A percentile compares a stretch with the other conserved stretches of the same genome.
Evolutionary conservation across 1,140 invertebrate genomes (phyloP).

Genomic region (Globodera ellingtonae): DNA sequence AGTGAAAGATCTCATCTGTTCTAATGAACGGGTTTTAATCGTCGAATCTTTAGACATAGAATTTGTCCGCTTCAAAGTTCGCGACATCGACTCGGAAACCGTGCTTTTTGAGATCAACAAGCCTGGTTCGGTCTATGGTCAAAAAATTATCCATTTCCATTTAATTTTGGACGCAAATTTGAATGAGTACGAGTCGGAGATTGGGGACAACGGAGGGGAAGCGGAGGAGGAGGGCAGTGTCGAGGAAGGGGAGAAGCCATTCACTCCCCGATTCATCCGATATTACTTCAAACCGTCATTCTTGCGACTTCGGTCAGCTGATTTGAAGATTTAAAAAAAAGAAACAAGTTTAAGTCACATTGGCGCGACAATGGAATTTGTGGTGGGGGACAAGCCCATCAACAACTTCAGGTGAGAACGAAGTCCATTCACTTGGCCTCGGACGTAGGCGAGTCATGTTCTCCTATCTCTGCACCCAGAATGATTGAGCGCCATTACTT

Average conservation of each 20-base stretch:
- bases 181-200: conserved; percentile 24
- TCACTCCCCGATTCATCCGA: conserved; percentile 86
- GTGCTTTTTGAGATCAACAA: conserved; percentile 96
- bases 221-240: conserved; percentile 39
- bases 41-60: conserved; percentile 76
- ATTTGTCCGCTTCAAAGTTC: conserved; percentile 93
- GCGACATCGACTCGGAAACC: conserved; percentile 87
- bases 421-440: background rate
- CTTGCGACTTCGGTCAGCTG: conserved; percentile 35
- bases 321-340: conserved; percentile 75
- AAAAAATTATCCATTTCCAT: background rate
- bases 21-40: background rate
- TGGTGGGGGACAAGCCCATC: conserved; percentile 84
- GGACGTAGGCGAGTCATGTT: background rate
- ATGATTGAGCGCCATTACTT: conserved; percentile 99
- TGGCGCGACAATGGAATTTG: conserved; percentile 96
- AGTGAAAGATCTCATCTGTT: background rate
- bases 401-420: conserved; percentile 77
- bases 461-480: conserved; percentile 62
- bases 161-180: conserved; percentile 15
- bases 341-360: conserved; percentile 75
- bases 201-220: conserved; percentile 31
- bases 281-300: conserved; percentile 87
- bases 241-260: conserved; percentile 67
- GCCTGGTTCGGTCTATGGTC: conserved; percentile 67